A percentile compares a stretch with the other conserved stretches of the same genome.
Conservation (phyloP, 2,113 vertebrate species). For the Crocuta crocuta region DNA sequence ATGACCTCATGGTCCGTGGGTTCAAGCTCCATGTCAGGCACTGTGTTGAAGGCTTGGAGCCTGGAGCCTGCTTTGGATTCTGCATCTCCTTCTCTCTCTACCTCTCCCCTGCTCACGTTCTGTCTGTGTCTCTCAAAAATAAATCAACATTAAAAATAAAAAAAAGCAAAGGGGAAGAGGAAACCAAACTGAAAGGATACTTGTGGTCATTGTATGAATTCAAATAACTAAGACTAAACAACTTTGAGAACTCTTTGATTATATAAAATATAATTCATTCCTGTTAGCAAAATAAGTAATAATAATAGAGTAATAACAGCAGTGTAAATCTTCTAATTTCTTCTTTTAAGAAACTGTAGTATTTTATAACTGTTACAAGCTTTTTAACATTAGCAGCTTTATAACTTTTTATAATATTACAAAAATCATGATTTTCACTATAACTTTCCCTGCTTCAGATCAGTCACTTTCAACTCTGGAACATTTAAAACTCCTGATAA, state of each 20-base stretch:
- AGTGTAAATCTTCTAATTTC: background rate
- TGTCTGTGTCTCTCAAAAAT: too few relatives aligned
- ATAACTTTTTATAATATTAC: background rate
- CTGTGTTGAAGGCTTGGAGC: too few relatives aligned
- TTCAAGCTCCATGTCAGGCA: too few relatives aligned
- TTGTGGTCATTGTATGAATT: background rate
- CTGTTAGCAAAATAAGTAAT: background rate
- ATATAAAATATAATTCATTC: background rate
- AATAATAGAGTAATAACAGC: background rate
- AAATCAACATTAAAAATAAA: too few relatives aligned
- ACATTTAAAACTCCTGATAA: background rate
- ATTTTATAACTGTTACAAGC: background rate
- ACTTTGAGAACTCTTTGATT: background rate
- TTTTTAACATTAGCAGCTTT: background rate
- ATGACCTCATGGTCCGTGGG: too few relatives aligned
- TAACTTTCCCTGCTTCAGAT: background rate
- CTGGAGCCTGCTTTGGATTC: too few relatives aligned
- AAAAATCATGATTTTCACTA: background rate
- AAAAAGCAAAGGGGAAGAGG: background rate
- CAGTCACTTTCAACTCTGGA: background rate
- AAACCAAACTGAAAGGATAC: background rate
- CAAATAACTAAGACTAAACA: conserved; percentile 3
- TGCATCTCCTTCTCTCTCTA: too few relatives aligned
- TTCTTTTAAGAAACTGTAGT: background rate
- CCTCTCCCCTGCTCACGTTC: too few relatives aligned